These are phyloP conservation scores for Eugnorisma glareosa DNA, from an alignment of 2,888 invertebrate species.

Conservation along the genomic window DNA sequence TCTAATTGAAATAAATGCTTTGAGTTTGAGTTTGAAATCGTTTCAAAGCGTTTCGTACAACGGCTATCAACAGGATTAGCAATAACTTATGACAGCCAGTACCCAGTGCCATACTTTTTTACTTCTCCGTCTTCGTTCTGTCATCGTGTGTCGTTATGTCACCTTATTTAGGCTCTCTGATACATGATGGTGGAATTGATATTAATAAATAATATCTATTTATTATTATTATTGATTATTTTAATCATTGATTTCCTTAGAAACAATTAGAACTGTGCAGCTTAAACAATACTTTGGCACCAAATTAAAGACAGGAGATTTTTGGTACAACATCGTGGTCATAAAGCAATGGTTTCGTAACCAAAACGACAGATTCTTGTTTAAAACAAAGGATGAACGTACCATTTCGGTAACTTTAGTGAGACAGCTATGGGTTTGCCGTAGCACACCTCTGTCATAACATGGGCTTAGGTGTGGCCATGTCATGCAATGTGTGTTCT, in stretches of 20 bases:
- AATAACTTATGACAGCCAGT: background rate
- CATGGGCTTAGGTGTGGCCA: conserved; percentile 23
- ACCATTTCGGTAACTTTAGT: conserved; percentile 36
- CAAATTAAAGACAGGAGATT: background rate
- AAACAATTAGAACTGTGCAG: no score
- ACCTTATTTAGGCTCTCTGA: background rate
- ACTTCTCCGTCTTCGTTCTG: no score
- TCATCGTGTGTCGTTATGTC: no score
- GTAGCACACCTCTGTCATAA: conserved; percentile 36
- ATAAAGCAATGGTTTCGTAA: background rate
- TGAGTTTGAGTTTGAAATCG: no score
- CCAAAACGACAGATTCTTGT: background rate
- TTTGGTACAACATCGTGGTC: background rate
- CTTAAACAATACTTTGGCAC: background rate
- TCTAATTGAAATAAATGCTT: no score
- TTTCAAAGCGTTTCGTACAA: background rate
- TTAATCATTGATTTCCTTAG: no score
- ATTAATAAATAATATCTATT: no score
- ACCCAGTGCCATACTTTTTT: background rate
- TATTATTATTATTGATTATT: no score
- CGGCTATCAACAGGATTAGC: background rate
- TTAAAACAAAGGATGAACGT: conserved; percentile 25
- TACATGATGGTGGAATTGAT: no score
- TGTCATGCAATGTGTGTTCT: conserved; percentile 39
- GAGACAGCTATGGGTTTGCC: conserved; percentile 26